A percentile compares a stretch with the other conserved stretches of the same genome.
These are phyloP conservation scores for Enteromius fasciolatus DNA, from an alignment of 2,797 vertebrate genomes.

Conservation along the genomic window DNA sequence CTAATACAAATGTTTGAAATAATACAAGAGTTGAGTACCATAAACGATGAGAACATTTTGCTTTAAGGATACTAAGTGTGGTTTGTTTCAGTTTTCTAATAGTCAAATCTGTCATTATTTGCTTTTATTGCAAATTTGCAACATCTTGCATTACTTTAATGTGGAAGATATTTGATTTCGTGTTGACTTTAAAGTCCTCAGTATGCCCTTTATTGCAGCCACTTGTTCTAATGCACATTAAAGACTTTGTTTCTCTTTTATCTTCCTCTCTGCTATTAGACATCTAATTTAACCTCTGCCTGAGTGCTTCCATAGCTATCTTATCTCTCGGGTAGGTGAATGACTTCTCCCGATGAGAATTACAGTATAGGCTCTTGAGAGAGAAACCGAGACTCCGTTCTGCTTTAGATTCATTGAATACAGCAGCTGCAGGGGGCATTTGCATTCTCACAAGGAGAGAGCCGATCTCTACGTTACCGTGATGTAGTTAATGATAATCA, in stretches of 20 bases:
- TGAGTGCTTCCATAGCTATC: constrained; percentile 35
- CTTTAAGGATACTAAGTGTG: background rate
- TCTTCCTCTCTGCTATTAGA: constrained; percentile 27
- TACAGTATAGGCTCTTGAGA: constrained; percentile 47
- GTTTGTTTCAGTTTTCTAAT: constrained; percentile 7
- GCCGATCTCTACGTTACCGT: constrained; percentile 62
- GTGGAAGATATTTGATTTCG: background rate
- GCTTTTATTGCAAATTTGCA: background rate
- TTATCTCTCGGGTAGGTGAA: constrained; percentile 41
- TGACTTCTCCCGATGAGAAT: constrained; percentile 13
- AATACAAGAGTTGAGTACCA: background rate
- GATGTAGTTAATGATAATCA: constrained; percentile 71
- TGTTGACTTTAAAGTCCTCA: constrained; percentile 12
- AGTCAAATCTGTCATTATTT: background rate
- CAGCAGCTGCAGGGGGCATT: constrained; percentile 66
- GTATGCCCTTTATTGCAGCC: constrained; percentile 9
- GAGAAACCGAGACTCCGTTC: constrained; percentile 43
- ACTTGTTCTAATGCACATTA: constrained; percentile 40
- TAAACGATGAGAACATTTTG: background rate
- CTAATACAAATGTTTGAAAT: background rate
- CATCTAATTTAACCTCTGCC: constrained; percentile 19
- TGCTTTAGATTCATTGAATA: constrained; percentile 21
- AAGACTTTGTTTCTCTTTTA: constrained; percentile 44
- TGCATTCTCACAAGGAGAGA: constrained; percentile 63
- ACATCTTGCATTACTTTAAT: background rate